Base-by-base conservation (phyloP, 2,113 vertebrate genomes). In the Collichthys lucidus region DNA sequence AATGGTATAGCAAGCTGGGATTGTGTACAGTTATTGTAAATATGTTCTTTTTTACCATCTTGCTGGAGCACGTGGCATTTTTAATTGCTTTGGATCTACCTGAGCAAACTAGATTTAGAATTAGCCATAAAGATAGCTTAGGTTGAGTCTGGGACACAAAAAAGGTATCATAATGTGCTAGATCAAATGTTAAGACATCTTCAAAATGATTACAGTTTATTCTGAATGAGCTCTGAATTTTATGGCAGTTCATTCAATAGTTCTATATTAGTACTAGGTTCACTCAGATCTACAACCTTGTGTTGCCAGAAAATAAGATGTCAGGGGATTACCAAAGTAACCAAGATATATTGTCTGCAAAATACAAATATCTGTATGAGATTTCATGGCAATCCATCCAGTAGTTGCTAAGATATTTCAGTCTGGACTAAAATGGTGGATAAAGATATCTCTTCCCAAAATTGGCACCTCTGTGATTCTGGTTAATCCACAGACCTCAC, bases 381-480 rank as follows among this genome's bases (percentile, higher is more conserved):
- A 31, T 35, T 62, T 42, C 2, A n/a, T 14, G 2, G 11, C 40
- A 16, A 24, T 24, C 35, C 5, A 15, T 50, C 5, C 17, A 20
- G 2, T 31, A 67, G 24, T 50, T 52, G 61, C 61, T 15, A 10
- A 46, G 12, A 46, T 64, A 46, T 24, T 63, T 63, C 12, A 44
- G 12, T 16, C n/a, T 64, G 62, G 40, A 64, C n/a, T 44, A 24
- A 46, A 64, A 15, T 46, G 3, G 11, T 52, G 26, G 16, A 7
- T 15, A 52, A 26, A 68, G 52, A 49, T 31, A 71, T 49, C 10
- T 79, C 16, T 16, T 19, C 19, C 19, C 31, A 35, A 35, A 81
- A 67, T 61, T 24, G 74, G 47, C 62, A 35, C n/a, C 42, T 63
- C 53, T 46, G 15, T 55, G 20, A 77, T 10, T 65, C 7, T 31